A percentile compares a stretch with the other conserved stretches of the same genome.
Conservation (phyloP, 2,888 invertebrate genomes). For the Pollenia labialis region DNA sequence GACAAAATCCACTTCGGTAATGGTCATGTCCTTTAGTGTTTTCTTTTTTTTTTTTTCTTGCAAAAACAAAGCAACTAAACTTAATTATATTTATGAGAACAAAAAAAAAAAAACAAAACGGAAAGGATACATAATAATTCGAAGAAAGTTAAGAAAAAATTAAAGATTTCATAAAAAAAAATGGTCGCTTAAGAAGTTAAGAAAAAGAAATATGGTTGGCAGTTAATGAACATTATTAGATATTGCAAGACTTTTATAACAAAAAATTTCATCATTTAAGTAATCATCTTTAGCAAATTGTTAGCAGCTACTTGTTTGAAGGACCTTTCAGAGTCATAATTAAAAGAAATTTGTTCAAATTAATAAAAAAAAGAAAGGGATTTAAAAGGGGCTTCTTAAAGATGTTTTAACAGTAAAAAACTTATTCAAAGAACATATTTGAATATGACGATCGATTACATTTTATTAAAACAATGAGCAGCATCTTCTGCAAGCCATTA, state of each 20-base stretch:
- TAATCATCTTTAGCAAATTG: conserved; percentile 46
- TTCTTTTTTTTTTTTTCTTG: neutral
- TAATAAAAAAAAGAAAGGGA: neutral
- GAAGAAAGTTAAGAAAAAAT: neutral
- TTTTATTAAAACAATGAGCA: too few species aligned
- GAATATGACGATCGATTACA: too few species aligned
- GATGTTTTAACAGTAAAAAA: too few species aligned
- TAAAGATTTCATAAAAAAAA: conserved; percentile 21
- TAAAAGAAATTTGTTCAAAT: conserved; percentile 16
- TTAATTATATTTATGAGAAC: conserved; percentile 59
- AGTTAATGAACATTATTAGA: conserved; percentile 6
- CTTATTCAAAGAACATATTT: too few species aligned
- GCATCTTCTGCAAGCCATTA: too few species aligned
- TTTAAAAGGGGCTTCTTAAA: too few species aligned
- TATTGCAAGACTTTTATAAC: conserved; percentile 21
- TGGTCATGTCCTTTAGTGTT: conserved; percentile 48
- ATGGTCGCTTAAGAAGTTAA: conserved; percentile 8
- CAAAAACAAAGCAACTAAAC: conserved; percentile 42
- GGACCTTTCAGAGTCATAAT: conserved; percentile 45
- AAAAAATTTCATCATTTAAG: conserved; percentile 24
- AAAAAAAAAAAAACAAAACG: conserved; percentile 7
- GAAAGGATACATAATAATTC: neutral
- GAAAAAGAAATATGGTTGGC: neutral
- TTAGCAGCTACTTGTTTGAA: conserved; percentile 52
- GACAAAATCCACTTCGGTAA: conserved; percentile 18